phyloP scores from a whole-genome alignment of 2,113 vertebrate species.

The Centropristis striata region DNA sequence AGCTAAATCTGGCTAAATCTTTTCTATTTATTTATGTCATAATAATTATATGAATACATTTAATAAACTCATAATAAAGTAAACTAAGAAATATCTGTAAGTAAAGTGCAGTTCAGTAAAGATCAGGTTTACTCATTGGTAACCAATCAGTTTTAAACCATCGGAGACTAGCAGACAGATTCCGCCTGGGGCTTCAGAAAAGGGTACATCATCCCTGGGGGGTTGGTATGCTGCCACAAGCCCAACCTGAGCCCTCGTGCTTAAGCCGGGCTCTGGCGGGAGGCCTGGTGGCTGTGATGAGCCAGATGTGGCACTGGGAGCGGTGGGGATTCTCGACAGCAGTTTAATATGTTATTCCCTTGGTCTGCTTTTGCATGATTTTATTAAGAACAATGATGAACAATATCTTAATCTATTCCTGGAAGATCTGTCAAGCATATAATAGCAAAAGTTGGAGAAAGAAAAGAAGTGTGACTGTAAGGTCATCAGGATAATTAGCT shows the following conservation, averaged over 20 bases:
- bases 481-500: constrained; percentile 67
- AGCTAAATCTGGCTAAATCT: too few relatives aligned
- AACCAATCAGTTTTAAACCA: not conserved
- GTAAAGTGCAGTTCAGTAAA: not conserved
- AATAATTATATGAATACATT: too few relatives aligned
- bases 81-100: not conserved
- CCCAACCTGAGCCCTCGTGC: constrained; percentile 70
- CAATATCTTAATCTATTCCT: constrained; percentile 7
- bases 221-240: constrained; percentile 65
- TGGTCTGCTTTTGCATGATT: constrained; percentile 35
- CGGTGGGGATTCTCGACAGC: constrained; percentile 68
- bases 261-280: constrained; percentile 61
- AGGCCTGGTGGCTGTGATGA: constrained; percentile 65
- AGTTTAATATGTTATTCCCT: constrained; percentile 36
- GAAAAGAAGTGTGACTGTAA: constrained; percentile 23
- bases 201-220: constrained; percentile 52
- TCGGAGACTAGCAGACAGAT: not conserved
- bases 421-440: constrained; percentile 1
- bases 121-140: constrained; percentile 6
- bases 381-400: constrained; percentile 27
- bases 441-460: constrained; percentile 1
- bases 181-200: constrained; percentile 33
- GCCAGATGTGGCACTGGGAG: constrained; percentile 81
- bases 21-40: too few relatives aligned
- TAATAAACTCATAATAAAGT: not conserved